Base-by-base conservation (phyloP, 2,888 invertebrate species). In the Ichneumoninae sp. region DNA sequence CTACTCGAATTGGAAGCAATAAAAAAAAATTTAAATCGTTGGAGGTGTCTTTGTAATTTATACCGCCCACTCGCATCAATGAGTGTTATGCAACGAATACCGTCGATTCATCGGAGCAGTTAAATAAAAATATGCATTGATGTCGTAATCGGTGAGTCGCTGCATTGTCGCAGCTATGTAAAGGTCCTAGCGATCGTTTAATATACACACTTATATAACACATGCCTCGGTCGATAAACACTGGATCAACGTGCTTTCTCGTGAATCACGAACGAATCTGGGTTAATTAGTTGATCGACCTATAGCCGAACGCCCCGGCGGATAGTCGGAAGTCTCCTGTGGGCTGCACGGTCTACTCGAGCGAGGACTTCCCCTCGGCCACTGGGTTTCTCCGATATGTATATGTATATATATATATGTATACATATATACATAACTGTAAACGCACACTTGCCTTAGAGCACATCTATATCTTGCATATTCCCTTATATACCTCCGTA, bases 211-310 rank as follows among this genome's bases (percentile, higher is more conserved):
- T 5, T 66, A 36, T 36, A 44, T 66, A 33, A n/a, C 33, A 16
- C 16, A 76, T 76, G 54, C 22, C 8, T 47, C 47, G 2, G 50
- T 76, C 13, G 47, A 44, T 54, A 52, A 26, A 33, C 66, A 22
- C 30, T 36, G 22, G 52, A 63, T 65, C 16, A 63, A 50, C 63
- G 66, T 52, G 68, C n/a, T 81, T 63, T 81, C 63, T 77, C 69
- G n/a, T 40, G 74, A 84, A 77, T 74, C 63, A 73, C 77, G 63
- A 74, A 73, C 63, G 81, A 81, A 84, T 84, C 73, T 84, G 81
- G 84, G 84, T 81, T 77, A 84, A 84, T 84, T 84, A 78, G 74
- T 65, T 78, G 47, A 81, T 84, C 81, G 81, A 84, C 73, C 81
- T 57, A 76, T 75, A 44, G 65, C 10, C 22, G 66, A 40, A 60